phyloP scores from a whole-genome alignment of 2,888 invertebrate genomes.

The Drosophila koepferae region DNA sequence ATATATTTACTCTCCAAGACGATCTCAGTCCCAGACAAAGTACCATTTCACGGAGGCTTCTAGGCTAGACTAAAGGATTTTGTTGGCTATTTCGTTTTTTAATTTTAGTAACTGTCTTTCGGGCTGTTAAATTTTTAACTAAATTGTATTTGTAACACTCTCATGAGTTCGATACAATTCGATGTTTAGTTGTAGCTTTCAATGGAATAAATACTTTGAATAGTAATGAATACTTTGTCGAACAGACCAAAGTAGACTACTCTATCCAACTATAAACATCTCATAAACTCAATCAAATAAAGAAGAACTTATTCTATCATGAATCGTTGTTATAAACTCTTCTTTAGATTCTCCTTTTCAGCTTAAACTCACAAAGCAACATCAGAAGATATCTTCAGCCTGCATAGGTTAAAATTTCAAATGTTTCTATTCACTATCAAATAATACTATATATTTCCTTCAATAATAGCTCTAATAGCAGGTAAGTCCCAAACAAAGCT shows the following conservation, averaged over 20 bases:
- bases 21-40: conserved; percentile 24
- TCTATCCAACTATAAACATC: too few species aligned
- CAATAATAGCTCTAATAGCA: background rate
- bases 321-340: too few species aligned
- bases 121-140: background rate
- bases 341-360: too few species aligned
- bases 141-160: background rate
- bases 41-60: conserved; percentile 15
- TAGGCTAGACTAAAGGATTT: conserved; percentile 16
- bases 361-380: too few species aligned
- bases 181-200: background rate
- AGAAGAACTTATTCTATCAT: too few species aligned
- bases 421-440: background rate
- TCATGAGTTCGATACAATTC: background rate
- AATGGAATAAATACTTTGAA: background rate
- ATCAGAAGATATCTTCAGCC: background rate
- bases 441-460: background rate
- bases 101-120: background rate
- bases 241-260: too few species aligned
- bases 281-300: too few species aligned
- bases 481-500: conserved; percentile 16
- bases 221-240: background rate
- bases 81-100: background rate
- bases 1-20: conserved; percentile 40
- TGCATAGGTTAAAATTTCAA: background rate